phyloP scores from a whole-genome alignment of 2,888 invertebrate genomes.

The Heliconius aoede region DNA sequence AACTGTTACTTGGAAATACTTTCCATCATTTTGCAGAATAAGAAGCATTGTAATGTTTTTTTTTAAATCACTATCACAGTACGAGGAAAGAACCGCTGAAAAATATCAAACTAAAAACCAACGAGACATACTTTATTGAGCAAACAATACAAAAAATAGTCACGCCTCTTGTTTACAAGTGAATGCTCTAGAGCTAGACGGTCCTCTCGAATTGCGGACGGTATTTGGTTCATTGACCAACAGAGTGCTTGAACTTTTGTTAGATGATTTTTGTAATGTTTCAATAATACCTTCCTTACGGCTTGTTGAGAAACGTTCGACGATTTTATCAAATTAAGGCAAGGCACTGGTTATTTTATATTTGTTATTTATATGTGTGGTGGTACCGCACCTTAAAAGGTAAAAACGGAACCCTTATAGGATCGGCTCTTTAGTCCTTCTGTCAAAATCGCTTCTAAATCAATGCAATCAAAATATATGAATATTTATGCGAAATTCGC shows the following conservation, averaged over 20 bases:
- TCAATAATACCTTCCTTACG: conserved; percentile 11
- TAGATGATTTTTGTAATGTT: conserved; percentile 3
- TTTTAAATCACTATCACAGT: neutral
- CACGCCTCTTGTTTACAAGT: conserved; percentile 23
- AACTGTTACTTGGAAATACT: neutral
- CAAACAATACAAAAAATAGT: conserved; percentile 10
- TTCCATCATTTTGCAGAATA: conserved; percentile 3
- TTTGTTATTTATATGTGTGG: too few species aligned
- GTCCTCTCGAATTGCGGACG: conserved; percentile 19
- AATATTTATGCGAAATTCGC: too few species aligned
- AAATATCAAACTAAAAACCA: neutral
- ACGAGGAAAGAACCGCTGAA: neutral
- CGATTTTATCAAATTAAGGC: too few species aligned
- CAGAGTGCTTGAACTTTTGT: conserved; percentile 20
- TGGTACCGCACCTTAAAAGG: too few species aligned
- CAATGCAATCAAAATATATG: too few species aligned
- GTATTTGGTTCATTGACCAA: conserved; percentile 20
- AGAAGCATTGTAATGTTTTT: neutral
- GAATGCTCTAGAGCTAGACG: conserved; percentile 21
- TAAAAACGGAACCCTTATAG: too few species aligned
- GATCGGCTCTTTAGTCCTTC: too few species aligned
- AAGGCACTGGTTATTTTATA: too few species aligned
- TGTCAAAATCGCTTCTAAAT: too few species aligned
- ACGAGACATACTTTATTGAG: conserved; percentile 13
- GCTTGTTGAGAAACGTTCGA: neutral